Percentiles rank a stretch among this genome's conserved stretches.
These are phyloP conservation scores for Desoria tigrina DNA, from an alignment of 2,888 invertebrate species.

Conservation along the genomic window DNA sequence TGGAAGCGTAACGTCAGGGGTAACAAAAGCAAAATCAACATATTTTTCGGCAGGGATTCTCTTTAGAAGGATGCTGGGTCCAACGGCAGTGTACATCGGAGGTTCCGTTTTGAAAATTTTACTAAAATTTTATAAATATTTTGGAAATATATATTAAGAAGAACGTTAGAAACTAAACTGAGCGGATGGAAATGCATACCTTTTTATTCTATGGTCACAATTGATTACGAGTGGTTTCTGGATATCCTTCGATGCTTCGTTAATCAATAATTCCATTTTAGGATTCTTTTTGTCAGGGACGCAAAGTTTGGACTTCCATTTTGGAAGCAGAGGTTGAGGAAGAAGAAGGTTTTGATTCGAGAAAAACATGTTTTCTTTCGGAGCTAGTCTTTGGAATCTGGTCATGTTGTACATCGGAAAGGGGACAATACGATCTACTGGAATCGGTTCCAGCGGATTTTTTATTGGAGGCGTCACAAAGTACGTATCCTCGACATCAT, in stretches of 20 bases:
- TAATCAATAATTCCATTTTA: constrained; percentile 38
- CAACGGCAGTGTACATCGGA: neutral
- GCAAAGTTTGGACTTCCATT: constrained; percentile 35
- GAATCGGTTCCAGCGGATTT: constrained; percentile 28
- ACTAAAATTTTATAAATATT: neutral
- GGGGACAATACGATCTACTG: constrained; percentile 36
- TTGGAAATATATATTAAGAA: neutral
- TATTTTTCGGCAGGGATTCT: constrained; percentile 7
- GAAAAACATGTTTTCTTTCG: constrained; percentile 39
- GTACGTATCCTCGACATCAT: constrained; percentile 40
- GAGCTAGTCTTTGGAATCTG: constrained; percentile 29
- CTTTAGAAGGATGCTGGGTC: constrained; percentile 6
- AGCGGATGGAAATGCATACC: neutral
- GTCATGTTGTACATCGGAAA: constrained; percentile 41
- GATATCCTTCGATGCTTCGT: constrained; percentile 36
- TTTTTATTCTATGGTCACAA: constrained; percentile 21
- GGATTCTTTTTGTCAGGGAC: constrained; percentile 41
- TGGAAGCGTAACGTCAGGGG: constrained; percentile 3
- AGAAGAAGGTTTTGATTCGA: constrained; percentile 49
- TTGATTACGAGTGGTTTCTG: constrained; percentile 42
- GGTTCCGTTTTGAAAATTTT: neutral
- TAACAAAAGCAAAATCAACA: neutral
- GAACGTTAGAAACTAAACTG: too few relatives aligned
- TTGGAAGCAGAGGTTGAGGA: constrained; percentile 38
- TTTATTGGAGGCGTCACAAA: constrained; percentile 30